Percentiles rank a stretch among this genome's conserved stretches.
phyloP scores from a whole-genome alignment of 2,113 vertebrate species.

The Hiodon tergisus region DNA sequence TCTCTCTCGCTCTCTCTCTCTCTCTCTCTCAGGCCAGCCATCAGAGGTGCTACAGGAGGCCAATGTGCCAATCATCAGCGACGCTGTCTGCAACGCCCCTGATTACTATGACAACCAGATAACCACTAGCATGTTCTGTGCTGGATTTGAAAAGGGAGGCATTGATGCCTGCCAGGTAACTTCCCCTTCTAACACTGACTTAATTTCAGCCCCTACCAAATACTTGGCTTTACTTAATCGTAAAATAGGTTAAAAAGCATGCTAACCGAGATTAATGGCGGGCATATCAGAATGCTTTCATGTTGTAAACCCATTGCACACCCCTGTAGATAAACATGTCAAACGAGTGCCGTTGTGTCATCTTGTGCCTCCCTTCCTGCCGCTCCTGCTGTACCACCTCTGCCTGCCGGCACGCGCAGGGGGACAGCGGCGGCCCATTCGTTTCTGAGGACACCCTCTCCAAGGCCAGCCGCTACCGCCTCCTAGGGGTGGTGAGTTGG shows the following conservation, averaged over 20 bases:
- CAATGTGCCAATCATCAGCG: conserved; percentile 78
- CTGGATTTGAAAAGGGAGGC: conserved; percentile 78
- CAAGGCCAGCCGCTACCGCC: conserved; percentile 70
- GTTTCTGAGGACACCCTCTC: conserved; percentile 78
- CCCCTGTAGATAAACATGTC: too few species aligned
- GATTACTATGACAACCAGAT: conserved; percentile 86
- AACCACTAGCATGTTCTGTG: conserved; percentile 86
- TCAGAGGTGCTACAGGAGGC: conserved; percentile 79
- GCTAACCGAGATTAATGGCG: too few species aligned
- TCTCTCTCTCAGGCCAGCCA: conserved; percentile 59
- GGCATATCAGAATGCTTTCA: too few species aligned
- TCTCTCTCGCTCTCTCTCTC: conserved; percentile 2
- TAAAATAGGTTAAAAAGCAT: too few species aligned
- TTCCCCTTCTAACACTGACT: background rate
- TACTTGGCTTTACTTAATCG: too few species aligned
- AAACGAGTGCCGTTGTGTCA: background rate
- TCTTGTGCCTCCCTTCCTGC: background rate
- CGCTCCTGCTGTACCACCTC: too few species aligned
- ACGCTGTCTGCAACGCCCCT: conserved; percentile 68
- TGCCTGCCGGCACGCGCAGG: conserved; percentile 49
- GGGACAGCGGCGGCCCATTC: conserved; percentile 84
- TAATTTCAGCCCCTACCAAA: too few species aligned
- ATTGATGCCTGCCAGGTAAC: conserved; percentile 83
- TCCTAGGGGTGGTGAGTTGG: conserved; percentile 86
- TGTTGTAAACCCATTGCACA: too few species aligned